phyloP scores from a whole-genome alignment of 2,113 vertebrate species.

The Myrmecobius fasciatus region DNA sequence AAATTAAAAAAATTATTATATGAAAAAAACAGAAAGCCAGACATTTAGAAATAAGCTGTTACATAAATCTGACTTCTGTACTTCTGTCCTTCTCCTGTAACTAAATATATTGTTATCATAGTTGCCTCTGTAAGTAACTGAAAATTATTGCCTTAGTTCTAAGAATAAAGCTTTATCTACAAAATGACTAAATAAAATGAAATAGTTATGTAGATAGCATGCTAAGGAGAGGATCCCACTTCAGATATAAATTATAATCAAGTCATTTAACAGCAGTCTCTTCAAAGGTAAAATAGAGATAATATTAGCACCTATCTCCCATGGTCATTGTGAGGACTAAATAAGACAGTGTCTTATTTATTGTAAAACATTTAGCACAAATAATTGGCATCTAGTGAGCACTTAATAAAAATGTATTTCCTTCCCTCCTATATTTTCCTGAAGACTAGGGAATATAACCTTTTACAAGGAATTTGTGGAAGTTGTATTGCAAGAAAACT shows the following conservation, averaged over 20 bases:
- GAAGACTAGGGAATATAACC: no score
- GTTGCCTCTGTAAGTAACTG: constrained; percentile 12
- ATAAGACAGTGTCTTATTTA: no score
- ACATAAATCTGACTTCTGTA: neutral
- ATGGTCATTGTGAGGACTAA: neutral
- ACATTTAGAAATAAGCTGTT: neutral
- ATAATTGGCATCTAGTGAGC: neutral
- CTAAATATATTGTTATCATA: neutral
- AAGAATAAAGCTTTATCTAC: neutral
- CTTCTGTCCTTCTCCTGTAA: neutral
- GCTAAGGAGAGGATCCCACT: neutral
- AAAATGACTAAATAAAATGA: neutral
- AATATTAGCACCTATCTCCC: neutral
- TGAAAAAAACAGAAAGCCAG: neutral
- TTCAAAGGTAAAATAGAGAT: neutral
- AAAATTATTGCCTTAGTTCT: neutral
- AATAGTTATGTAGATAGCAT: neutral
- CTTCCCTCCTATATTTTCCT: no score
- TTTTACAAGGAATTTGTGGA: neutral
- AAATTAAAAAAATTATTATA: neutral
- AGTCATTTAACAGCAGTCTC: neutral
- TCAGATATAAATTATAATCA: neutral
- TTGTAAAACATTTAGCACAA: no score
- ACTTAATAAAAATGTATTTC: neutral
- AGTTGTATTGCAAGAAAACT: neutral